Evolutionary conservation across 1,140 invertebrate genomes (phyloP).

Genomic region (Portunus trituberculatus): DNA sequence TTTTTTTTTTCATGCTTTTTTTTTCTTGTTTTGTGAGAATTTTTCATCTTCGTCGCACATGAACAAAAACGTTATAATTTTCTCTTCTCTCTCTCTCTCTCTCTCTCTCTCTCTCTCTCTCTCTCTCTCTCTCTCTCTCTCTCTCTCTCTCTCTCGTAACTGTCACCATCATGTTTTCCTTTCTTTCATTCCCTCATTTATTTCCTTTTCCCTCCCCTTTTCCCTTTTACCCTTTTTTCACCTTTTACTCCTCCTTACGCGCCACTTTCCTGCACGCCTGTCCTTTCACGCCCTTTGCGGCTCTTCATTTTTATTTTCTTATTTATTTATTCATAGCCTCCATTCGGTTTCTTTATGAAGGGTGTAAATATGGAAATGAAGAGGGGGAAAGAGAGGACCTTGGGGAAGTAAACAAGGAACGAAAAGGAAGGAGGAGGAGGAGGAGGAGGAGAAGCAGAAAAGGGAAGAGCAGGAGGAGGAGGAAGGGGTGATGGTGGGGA

Average conservation of each 20-base stretch:
- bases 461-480: not conserved
- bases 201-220: not conserved
- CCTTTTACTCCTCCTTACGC: not conserved
- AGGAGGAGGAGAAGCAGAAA: not conserved
- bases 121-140: conserved; percentile 34
- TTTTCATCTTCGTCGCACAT: not conserved
- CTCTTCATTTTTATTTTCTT: no score
- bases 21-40: no score
- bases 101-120: conserved; percentile 41
- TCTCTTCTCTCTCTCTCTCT: conserved; percentile 16
- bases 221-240: not conserved
- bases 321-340: no score
- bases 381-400: not conserved
- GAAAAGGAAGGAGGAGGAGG: not conserved
- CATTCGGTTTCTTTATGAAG: not conserved
- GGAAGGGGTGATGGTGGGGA: not conserved
- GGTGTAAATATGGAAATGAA: not conserved
- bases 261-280: no score
- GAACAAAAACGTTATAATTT: not conserved
- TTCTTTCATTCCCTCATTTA: not conserved
- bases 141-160: conserved; percentile 25
- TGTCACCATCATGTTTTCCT: not conserved
- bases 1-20: no score
- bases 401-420: not conserved
- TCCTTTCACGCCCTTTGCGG: no score